A percentile compares a stretch with the other conserved stretches of the same genome.
Evolutionary conservation across 2,113 vertebrate genomes (phyloP).

Genomic region (Nannospalax galili): DNA sequence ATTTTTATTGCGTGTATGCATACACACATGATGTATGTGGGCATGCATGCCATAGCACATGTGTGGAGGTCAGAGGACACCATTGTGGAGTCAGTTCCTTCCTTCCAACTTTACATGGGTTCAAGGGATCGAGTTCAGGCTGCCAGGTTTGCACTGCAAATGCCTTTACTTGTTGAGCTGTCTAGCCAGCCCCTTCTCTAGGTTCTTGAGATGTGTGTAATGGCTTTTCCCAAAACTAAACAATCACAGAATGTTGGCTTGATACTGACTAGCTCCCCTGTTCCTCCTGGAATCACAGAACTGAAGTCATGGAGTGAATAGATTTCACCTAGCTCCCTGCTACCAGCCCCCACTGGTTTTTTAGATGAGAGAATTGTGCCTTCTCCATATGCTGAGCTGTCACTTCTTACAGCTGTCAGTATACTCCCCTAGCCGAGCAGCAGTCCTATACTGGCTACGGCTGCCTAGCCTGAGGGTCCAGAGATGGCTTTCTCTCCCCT

Average conservation of each 20-base stretch:
- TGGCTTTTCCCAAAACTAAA: not conserved
- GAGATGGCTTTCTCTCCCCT: not conserved
- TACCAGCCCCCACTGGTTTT: not conserved
- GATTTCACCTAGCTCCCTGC: not conserved
- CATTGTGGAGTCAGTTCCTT: not conserved
- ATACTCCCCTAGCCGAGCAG: not conserved
- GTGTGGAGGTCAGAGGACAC: not conserved
- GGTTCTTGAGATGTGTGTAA: not conserved
- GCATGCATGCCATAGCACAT: not conserved
- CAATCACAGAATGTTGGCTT: not conserved
- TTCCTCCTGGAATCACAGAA: not conserved
- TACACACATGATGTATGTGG: not conserved
- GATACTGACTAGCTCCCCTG: not conserved
- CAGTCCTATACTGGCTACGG: not conserved
- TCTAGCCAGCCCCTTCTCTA: not conserved
- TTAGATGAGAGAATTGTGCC: not conserved
- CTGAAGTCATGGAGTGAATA: not conserved
- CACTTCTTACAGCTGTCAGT: conserved; percentile 6
- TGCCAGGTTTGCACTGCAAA: not conserved
- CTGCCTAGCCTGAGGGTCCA: not conserved
- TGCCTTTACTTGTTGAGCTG: not conserved
- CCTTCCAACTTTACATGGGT: not conserved
- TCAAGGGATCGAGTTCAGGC: not conserved
- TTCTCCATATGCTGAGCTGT: not conserved
- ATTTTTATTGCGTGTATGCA: not conserved